These are phyloP conservation scores for Drosophila mimica DNA, from an alignment of 2,888 invertebrate species.

Conservation along the genomic window DNA sequence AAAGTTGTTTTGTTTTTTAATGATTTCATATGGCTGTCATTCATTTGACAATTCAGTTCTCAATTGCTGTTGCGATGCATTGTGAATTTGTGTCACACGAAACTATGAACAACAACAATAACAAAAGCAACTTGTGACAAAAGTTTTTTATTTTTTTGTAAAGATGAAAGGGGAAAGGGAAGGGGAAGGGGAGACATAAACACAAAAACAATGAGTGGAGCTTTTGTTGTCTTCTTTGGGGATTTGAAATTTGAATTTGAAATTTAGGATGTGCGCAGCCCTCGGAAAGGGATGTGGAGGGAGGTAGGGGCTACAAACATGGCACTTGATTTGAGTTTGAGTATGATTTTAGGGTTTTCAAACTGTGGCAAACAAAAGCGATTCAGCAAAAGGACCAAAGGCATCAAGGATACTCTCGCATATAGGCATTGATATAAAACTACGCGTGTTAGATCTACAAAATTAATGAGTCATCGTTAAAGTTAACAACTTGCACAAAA, in stretches of 20 bases:
- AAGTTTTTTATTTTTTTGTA: not conserved
- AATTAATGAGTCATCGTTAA: constrained; percentile 82
- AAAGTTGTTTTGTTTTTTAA: constrained; percentile 23
- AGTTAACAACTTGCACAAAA: constrained; percentile 78
- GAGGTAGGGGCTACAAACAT: not conserved
- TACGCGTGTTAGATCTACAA: constrained; percentile 56
- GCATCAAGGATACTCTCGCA: constrained; percentile 9
- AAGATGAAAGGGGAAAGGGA: not conserved
- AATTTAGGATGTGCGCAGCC: constrained; percentile 30
- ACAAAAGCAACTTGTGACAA: constrained; percentile 3
- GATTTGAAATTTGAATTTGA: constrained; percentile 35
- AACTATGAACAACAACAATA: constrained; percentile 6
- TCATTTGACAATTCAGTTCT: constrained; percentile 37
- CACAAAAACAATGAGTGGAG: constrained; percentile 27
- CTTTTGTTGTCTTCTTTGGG: constrained; percentile 36
- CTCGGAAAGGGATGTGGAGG: not conserved
- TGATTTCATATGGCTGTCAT: constrained; percentile 36
- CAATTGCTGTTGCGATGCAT: constrained; percentile 29
- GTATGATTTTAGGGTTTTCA: constrained; percentile 23
- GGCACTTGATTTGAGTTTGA: constrained; percentile 9
- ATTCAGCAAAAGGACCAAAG: constrained; percentile 57
- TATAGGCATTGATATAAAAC: constrained; percentile 37
- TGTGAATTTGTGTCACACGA: constrained; percentile 27
- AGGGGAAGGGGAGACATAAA: not conserved
- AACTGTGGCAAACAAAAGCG: constrained; percentile 47